Percentiles rank a stretch among this genome's conserved stretches.
Evolutionary conservation across 2,797 vertebrate species (phyloP).

Genomic region (Capromys pilorides): DNA sequence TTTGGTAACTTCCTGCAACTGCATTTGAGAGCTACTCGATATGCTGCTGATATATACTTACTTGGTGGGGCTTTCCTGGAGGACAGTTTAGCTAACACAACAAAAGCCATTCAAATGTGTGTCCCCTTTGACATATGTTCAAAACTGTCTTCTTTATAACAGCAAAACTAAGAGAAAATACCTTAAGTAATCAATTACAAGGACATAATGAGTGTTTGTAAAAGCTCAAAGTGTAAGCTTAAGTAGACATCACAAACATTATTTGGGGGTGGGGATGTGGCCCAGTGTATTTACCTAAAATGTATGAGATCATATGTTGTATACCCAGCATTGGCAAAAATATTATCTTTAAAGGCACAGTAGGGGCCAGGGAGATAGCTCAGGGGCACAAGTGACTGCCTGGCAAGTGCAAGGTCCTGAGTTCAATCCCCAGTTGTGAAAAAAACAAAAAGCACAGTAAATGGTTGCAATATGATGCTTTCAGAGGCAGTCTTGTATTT

Average conservation of each 20-base stretch:
- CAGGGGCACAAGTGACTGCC: too few species aligned
- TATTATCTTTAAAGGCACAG: background rate
- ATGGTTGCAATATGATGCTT: background rate
- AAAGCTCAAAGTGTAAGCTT: background rate
- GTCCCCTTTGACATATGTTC: background rate
- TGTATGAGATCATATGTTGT: too few species aligned
- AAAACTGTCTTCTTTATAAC: constrained; percentile 18
- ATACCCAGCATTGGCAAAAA: background rate
- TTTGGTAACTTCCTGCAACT: constrained; percentile 26
- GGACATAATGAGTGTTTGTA: constrained; percentile 12
- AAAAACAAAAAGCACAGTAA: background rate
- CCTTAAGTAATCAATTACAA: background rate
- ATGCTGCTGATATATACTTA: background rate
- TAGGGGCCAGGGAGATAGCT: too few species aligned
- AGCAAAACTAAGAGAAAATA: constrained; percentile 26
- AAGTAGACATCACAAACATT: background rate
- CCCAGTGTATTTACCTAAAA: background rate
- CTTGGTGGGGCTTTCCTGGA: background rate
- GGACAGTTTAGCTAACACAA: background rate
- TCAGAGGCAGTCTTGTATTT: background rate
- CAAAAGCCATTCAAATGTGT: constrained; percentile 15
- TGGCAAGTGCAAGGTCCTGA: too few species aligned
- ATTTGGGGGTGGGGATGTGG: background rate
- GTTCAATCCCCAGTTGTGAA: background rate
- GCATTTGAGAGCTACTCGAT: constrained; percentile 13